These are phyloP conservation scores for Gambusia holbrooki DNA, from an alignment of 2,113 vertebrate species.

Conservation along the genomic window DNA sequence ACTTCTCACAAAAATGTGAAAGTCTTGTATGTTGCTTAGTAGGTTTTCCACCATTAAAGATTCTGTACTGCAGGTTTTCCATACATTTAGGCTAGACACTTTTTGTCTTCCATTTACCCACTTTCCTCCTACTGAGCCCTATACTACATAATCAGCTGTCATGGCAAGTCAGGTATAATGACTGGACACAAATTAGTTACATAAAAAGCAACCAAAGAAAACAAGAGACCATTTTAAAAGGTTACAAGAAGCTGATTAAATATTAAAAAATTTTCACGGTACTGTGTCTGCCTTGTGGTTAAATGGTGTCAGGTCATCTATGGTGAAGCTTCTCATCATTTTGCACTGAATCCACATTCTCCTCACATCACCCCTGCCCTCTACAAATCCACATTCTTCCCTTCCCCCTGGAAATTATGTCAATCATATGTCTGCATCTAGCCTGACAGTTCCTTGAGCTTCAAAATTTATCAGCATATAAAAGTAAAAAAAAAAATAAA, in stretches of 20 bases:
- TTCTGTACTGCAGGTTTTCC: no score
- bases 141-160: neutral
- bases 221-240: neutral
- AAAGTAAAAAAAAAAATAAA: conserved; percentile 34
- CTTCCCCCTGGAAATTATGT: conserved; percentile 62
- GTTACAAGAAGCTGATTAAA: neutral
- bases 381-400: conserved; percentile 47
- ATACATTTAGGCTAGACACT: neutral
- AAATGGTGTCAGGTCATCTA: conserved; percentile 31
- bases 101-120: neutral
- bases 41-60: no score
- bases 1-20: no score
- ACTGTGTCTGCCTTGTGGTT: conserved; percentile 6
- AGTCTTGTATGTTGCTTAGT: no score
- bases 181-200: no score
- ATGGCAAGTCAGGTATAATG: no score
- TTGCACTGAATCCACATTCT: conserved; percentile 67
- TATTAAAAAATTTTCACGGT: neutral
- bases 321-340: conserved; percentile 28
- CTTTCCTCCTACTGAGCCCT: neutral
- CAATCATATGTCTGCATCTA: conserved; percentile 60
- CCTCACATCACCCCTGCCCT: conserved; percentile 51
- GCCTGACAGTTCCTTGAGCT: conserved; percentile 32
- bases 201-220: neutral
- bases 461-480: conserved; percentile 56